Evolutionary conservation across 2,797 vertebrate species (phyloP), one percentile per base, ranked within the genome.

Genomic region (Paramormyrops hopkinsi): DNA sequence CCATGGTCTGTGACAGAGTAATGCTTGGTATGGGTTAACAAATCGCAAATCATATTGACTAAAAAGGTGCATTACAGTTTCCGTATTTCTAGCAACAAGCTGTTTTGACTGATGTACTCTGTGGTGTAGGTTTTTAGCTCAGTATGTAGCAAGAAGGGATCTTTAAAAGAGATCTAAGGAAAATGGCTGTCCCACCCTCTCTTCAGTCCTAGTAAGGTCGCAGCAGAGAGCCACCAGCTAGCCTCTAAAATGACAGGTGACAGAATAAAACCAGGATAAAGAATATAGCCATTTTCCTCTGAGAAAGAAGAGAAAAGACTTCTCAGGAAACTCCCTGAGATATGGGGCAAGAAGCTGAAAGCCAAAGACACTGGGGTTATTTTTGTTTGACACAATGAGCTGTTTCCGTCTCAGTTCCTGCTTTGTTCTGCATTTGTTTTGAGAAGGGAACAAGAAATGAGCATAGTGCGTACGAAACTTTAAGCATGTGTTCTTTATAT

Each of bases 201-300:
- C 48, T 84, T n/a, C 46, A 51, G 82, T 25, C 44, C 25, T 19
- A 86, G 83, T 86, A 54, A 29, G 50, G 50, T 50, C 9, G 12
- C 46, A 14, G 29, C n/a, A 29, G 83, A 53, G 50, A 86, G 12
- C 12, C 48, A 86, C 25, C 83, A 29, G 83, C 22, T 51, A 82
- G 17, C 76, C 76, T 82, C 6, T 82, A 82, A 82, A 41, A 82
- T 82, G 76, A 82, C 76, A 82, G 83, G 48, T 86, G 83, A 86
- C 83, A 86, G 48, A 85, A 86, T 86, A 54, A 86, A 86, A 86
- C 83, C 50, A 51, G 83, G 83, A 86, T 86, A 54, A 86, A 86
- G 50, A 86, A 86, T 86, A 53, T 17, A 86, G 22, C 22, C 12
- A 17, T 86, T 86, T 86, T 86, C 22, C 83, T 86, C 48, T 54